Conservation (phyloP, 1,140 invertebrate species). For the Papilio xuthus region DNA sequence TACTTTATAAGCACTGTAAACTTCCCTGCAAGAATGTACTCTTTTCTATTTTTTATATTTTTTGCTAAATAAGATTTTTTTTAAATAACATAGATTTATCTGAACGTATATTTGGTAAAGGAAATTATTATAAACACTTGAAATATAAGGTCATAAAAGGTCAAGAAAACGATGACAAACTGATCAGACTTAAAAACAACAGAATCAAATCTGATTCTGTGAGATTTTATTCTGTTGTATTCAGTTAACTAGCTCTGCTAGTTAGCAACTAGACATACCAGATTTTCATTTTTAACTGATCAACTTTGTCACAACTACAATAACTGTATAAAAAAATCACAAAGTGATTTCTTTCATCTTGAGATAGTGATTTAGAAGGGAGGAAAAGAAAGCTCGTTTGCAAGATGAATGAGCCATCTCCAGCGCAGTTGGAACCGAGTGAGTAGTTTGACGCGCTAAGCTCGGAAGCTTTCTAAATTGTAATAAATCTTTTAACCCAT, state of each 20-base stretch:
- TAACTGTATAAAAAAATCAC: neutral
- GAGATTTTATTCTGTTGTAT: too few species aligned
- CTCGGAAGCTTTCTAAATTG: slow-evolving; percentile 24
- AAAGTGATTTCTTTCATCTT: slow-evolving; percentile 6
- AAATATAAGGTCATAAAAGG: too few species aligned
- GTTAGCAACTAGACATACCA: neutral
- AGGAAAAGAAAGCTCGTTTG: slow-evolving; percentile 26
- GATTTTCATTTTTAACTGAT: neutral
- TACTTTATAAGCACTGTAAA: slow-evolving; percentile 11
- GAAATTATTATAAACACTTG: too few species aligned
- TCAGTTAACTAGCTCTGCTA: too few species aligned
- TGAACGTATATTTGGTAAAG: too few species aligned
- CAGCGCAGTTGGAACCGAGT: neutral
- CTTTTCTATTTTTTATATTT: neutral
- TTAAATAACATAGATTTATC: neutral
- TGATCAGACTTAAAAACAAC: too few species aligned
- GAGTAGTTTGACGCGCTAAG: slow-evolving; percentile 11
- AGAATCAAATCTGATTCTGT: too few species aligned
- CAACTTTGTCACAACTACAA: neutral
- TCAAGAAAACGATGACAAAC: too few species aligned
- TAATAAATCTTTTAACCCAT: slow-evolving; percentile 28
- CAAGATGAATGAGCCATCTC: slow-evolving; percentile 24
- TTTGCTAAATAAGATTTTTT: neutral
- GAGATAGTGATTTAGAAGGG: neutral
- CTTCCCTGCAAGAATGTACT: neutral